Evolutionary conservation across 2,888 invertebrate genomes (phyloP).

Genomic region (Agrenia bidenticulata): DNA sequence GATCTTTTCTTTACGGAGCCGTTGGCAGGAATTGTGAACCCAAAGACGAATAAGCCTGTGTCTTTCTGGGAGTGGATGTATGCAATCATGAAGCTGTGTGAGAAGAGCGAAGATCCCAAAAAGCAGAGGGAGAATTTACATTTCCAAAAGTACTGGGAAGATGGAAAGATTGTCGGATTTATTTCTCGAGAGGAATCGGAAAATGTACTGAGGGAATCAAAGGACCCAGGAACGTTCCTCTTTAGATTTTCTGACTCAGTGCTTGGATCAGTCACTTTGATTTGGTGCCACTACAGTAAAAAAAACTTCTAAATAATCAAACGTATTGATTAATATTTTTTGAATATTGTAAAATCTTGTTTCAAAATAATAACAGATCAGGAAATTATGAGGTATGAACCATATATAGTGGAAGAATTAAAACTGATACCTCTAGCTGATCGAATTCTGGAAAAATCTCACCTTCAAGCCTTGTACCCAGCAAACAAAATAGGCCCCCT

Average conservation of each 20-base stretch:
- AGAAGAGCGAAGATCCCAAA: conserved; percentile 4
- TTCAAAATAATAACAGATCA: no score
- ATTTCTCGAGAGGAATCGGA: conserved; percentile 18
- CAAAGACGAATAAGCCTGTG: neutral
- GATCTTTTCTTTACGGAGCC: conserved; percentile 20
- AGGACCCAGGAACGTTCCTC: conserved; percentile 24
- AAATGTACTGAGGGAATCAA: neutral
- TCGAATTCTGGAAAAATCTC: conserved; percentile 16
- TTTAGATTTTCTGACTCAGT: conserved; percentile 24
- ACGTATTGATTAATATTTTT: no score
- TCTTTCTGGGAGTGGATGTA: conserved; percentile 26
- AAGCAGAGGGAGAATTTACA: conserved; percentile 17
- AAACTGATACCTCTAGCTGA: conserved; percentile 24
- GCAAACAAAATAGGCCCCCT: no score
- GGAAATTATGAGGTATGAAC: conserved; percentile 5
- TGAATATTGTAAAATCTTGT: no score
- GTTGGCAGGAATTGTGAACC: neutral
- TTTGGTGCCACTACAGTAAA: neutral
- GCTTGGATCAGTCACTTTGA: conserved; percentile 5
- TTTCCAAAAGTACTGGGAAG: conserved; percentile 22
- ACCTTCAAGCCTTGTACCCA: conserved; percentile 21
- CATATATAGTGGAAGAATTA: conserved; percentile 24
- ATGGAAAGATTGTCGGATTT: conserved; percentile 24
- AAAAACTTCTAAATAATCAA: no score
- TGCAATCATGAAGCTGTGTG: conserved; percentile 19